Base-by-base conservation (phyloP, 2,113 vertebrate species). In the Turnix velox region DNA sequence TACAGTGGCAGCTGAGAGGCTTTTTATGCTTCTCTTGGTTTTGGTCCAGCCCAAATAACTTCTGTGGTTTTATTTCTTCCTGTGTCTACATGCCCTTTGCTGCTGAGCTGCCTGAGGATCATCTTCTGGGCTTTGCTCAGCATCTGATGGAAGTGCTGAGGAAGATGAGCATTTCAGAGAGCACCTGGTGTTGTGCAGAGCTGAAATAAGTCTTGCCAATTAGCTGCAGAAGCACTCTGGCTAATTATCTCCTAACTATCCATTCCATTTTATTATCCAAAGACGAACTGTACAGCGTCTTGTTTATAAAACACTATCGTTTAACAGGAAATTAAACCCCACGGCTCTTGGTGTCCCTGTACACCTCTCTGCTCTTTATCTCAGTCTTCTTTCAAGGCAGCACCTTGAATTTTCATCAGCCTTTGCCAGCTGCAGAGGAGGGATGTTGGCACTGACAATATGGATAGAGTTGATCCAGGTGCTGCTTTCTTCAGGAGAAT, bases 171-270 rank as follows among this genome's bases (percentile, higher is more conserved):
- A 18, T 72, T 77, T 67, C 51, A 86, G 54, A 51, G 12, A 72
- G 68, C 91, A 91, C 87, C 78, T 88, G 79, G 72, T 31, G 20
- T 67, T 40, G 69, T 65, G 62, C 61, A 48, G 59, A 18, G 66
- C 8, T 10, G 25, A 88, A 71, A 68, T 71, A 79, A 78, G 65
- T 37, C 54, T 87, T 86, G 68, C 68, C 85, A 93, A 72, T 92
- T 84, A 91, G 43, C 72, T 24, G 55, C 43, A 49, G 81, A 92
- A 94, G 63, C 84, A 45, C 84, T 88, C 90, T 54, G 57, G 71
- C 46, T 95, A 95, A 91, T 93, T 87, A 33, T 57, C 75, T 87
- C 62, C 68, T 63, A 71, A 72, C 54, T 78, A 33, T 80, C 55
- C 63, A 33, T 54, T 86, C 76, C 51, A 33, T 72, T 88, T 86